Evolutionary conservation across 2,113 vertebrate species (phyloP).

Genomic region (Sakesphorus luctuosus): DNA sequence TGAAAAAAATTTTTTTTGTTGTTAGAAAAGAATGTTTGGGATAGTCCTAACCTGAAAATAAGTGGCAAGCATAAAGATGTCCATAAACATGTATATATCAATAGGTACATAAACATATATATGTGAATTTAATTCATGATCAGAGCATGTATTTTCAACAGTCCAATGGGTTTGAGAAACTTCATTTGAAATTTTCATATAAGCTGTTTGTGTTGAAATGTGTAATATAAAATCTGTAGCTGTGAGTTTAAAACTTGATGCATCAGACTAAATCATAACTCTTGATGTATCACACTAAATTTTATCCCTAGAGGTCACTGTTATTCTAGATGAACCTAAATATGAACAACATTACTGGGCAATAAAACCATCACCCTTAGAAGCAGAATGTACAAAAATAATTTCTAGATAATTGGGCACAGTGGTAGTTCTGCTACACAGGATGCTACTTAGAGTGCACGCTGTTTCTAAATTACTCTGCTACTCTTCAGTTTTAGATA

Average conservation of each 20-base stretch:
- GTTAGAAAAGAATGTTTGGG: background rate
- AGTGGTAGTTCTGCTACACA: constrained; percentile 9
- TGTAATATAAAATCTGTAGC: background rate
- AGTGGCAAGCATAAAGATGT: background rate
- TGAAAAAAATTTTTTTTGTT: background rate
- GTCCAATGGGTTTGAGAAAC: background rate
- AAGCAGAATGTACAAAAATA: background rate
- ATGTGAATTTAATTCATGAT: constrained; percentile 7
- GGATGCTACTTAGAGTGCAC: background rate
- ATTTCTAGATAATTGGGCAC: constrained; percentile 33
- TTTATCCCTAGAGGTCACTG: constrained; percentile 41
- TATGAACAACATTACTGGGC: background rate
- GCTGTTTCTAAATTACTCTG: constrained; percentile 19
- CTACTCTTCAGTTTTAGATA: constrained; percentile 43
- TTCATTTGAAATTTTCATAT: background rate
- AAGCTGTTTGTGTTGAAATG: background rate
- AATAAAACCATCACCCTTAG: background rate
- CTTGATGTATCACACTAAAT: background rate
- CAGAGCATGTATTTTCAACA: background rate
- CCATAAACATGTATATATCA: background rate
- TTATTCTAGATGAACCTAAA: constrained; percentile 15
- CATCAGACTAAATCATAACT: background rate
- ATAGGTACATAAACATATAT: background rate
- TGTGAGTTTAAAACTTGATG: background rate
- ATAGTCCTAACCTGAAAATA: background rate